phyloP scores from a whole-genome alignment of 2,888 invertebrate species.

The Uloborus plumipes region DNA sequence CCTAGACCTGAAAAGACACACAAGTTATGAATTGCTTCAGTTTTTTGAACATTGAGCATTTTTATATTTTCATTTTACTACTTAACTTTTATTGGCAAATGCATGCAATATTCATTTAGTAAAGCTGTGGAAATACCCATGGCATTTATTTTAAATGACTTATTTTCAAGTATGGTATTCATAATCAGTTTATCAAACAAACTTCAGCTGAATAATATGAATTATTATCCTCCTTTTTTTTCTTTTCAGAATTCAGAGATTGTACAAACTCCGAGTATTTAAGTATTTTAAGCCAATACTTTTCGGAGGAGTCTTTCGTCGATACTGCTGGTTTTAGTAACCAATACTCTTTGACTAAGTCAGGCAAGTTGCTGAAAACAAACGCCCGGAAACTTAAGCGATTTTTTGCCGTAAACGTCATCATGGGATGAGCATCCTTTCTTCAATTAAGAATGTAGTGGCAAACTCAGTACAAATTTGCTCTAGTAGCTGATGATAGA shows the following conservation, averaged over 20 bases:
- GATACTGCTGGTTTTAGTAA: slow-evolving; percentile 6
- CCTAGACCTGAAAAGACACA: slow-evolving; percentile 81
- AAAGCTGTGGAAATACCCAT: too few relatives aligned
- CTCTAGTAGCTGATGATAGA: background rate
- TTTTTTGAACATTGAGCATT: too few relatives aligned
- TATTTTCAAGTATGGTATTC: background rate
- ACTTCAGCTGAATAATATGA: too few relatives aligned
- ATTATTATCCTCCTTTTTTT: too few relatives aligned
- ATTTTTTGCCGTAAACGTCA: background rate
- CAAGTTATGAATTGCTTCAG: background rate
- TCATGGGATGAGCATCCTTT: slow-evolving; percentile 7
- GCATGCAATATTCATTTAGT: background rate
- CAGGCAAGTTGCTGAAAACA: background rate
- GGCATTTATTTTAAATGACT: too few relatives aligned
- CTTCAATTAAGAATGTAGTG: slow-evolving; percentile 8
- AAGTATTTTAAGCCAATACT: too few relatives aligned
- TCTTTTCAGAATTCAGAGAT: too few relatives aligned
- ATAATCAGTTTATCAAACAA: too few relatives aligned
- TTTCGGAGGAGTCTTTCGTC: too few relatives aligned
- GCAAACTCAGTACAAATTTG: slow-evolving; percentile 1
- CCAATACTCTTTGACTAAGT: background rate
- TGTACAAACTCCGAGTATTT: too few relatives aligned
- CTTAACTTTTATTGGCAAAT: too few relatives aligned
- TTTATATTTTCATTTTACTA: too few relatives aligned
- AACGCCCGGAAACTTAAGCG: background rate